Evolutionary conservation across 2,113 vertebrate species (phyloP), one percentile per base, ranked within the genome.

Genomic region (Otolemur garnettii): DNA sequence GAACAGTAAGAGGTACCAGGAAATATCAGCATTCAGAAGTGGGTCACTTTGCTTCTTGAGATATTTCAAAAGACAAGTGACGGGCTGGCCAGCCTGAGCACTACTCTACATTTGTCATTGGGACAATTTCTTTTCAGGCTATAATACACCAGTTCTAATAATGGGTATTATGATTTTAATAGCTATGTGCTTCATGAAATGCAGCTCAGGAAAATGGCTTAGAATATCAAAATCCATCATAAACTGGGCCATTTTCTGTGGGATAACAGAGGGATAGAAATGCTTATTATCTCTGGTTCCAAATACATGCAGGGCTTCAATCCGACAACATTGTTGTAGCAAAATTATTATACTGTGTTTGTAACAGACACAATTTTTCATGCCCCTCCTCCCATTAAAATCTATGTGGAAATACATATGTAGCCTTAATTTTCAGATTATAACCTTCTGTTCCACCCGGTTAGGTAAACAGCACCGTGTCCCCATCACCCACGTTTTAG

Each of bases 161-260:
- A 96, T 78, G 66, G 88, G n/a, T 72, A 86, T 96, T 95, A 94
- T 77, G 64, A 91, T 81, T 96, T 95, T 96, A 95, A 96, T 90
- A 94, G 87, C 38, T 60, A 18, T 9, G 59, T 85, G 83, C 64
- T 87, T 95, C 80, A 71, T 78, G 86, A 96, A 94, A 87, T 81
- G 87, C 79, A 92, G 72, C 75, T 96, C 64, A 94, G 88, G 93
- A 91, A 96, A 94, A 96, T n/a, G 69, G 28, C 71, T 86, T 91
- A 55, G 50, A 68, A 38, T 87, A 87, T 91, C 64, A 78, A 83
- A 93, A 87, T 84, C 81, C 66, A 92, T 94, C 83, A 96, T 83
- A 78, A 97, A 92, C 33, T 2, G 72, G 64, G 83, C 69, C 71
- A 10, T 87, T 93, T 96, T 86, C 82, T 80, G 77, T 38, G 38